phyloP scores from a whole-genome alignment of 2,797 vertebrate species.

The Melopsittacus undulatus region DNA sequence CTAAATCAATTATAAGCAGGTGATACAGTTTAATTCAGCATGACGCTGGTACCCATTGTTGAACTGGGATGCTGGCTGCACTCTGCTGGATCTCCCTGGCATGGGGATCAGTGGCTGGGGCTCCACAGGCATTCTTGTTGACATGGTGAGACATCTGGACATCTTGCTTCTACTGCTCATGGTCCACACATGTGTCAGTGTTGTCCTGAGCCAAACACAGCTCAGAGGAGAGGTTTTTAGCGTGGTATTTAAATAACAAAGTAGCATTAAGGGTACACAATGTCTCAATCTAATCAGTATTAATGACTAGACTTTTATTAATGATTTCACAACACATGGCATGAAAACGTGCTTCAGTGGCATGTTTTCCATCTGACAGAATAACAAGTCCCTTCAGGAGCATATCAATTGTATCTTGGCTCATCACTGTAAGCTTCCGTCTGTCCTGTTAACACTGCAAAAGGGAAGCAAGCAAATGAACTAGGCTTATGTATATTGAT shows the following conservation, averaged over 20 bases:
- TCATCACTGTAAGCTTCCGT: background rate
- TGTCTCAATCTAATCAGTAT: background rate
- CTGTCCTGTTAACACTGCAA: background rate
- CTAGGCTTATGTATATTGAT: background rate
- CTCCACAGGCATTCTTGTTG: accelerated
- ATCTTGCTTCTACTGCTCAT: background rate
- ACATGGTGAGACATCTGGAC: background rate
- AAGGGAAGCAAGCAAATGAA: background rate
- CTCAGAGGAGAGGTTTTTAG: background rate
- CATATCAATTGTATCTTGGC: background rate
- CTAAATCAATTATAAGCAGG: background rate
- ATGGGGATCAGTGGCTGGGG: accelerated
- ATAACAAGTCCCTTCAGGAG: background rate
- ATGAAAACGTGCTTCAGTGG: background rate
- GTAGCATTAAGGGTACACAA: background rate
- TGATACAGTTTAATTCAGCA: background rate
- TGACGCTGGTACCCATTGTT: background rate
- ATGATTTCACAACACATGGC: background rate
- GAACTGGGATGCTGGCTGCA: background rate
- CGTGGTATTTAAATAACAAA: background rate
- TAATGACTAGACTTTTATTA: background rate
- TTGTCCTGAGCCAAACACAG: background rate
- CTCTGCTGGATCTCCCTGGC: accelerated
- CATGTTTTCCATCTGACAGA: background rate
- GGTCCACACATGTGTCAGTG: accelerated